phyloP scores from a whole-genome alignment of 2,888 invertebrate genomes.

The Agrotis clavis region DNA sequence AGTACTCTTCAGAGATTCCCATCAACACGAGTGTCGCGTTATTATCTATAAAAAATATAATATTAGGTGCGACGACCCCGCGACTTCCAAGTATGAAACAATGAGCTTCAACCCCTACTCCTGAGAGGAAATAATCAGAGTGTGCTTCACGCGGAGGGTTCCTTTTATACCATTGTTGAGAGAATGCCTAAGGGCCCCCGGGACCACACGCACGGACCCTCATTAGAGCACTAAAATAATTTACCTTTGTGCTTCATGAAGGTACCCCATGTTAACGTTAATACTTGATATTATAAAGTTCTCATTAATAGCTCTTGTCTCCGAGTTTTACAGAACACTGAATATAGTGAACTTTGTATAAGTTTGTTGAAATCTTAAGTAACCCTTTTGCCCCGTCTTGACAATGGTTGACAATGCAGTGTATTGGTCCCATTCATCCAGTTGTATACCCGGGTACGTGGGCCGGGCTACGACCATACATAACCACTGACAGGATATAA shows the following conservation, averaged over 20 bases:
- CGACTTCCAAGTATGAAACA: conserved; percentile 76
- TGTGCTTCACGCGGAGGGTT: conserved; percentile 74
- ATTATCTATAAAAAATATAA: conserved; percentile 55
- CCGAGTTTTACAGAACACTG: conserved; percentile 18
- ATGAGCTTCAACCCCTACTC: conserved; percentile 73
- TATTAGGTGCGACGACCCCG: conserved; percentile 75
- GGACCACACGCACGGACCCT: conserved; percentile 74
- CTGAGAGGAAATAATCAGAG: conserved; percentile 82
- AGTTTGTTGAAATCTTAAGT: conserved; percentile 12
- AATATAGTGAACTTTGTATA: conserved; percentile 14
- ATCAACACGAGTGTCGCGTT: conserved; percentile 49
- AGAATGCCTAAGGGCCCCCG: conserved; percentile 57
- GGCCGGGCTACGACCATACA: conserved; percentile 27
- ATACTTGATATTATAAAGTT: conserved; percentile 65
- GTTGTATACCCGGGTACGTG: conserved; percentile 29
- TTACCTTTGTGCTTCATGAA: conserved; percentile 72
- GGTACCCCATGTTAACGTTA: conserved; percentile 57
- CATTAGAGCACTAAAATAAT: conserved; percentile 81
- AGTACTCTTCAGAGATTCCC: conserved; percentile 58
- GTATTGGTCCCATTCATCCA: conserved; percentile 31
- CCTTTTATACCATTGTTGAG: conserved; percentile 76
- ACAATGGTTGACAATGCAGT: conserved; percentile 12
- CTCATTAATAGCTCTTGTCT: conserved; percentile 48
- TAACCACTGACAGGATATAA: conserved; percentile 47
- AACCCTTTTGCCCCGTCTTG: conserved; percentile 1